These are phyloP conservation scores for Tigriopus japonicus DNA, from an alignment of 1,140 invertebrate genomes.

Conservation along the genomic window DNA sequence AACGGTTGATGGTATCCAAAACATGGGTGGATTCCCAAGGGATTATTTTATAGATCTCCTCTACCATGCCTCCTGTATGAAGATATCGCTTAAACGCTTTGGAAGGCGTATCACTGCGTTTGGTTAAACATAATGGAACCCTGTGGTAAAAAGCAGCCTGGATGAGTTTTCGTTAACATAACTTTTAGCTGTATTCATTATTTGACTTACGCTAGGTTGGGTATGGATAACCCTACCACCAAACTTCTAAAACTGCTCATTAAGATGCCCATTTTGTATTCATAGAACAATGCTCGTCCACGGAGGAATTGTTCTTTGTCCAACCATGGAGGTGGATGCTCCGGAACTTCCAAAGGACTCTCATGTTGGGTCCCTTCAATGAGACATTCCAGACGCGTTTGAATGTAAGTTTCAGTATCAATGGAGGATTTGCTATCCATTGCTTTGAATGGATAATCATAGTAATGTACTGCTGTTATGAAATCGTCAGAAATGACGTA, in stretches of 20 bases:
- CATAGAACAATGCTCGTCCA: neutral
- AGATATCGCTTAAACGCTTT: neutral
- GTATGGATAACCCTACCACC: neutral
- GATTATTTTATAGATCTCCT: neutral
- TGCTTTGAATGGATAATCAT: too few species aligned
- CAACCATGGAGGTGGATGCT: neutral
- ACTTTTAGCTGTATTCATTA: too few species aligned
- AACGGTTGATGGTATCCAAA: neutral
- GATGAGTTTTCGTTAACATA: too few species aligned
- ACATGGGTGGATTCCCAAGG: neutral
- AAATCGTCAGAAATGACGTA: too few species aligned
- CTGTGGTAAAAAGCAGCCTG: too few species aligned
- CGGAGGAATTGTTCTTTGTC: neutral
- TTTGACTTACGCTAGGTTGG: neutral
- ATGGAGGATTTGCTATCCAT: too few species aligned
- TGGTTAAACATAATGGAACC: neutral
- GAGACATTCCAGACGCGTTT: too few species aligned
- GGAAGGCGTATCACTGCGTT: neutral
- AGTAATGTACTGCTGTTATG: too few species aligned
- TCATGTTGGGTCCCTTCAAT: too few species aligned
- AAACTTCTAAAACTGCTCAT: neutral
- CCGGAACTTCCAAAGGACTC: neutral
- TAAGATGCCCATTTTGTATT: neutral
- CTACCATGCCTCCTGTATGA: neutral
- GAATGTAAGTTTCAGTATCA: too few species aligned